Evolutionary conservation across 2,113 vertebrate genomes (phyloP).

Genomic region (Empidonax alnorum): DNA sequence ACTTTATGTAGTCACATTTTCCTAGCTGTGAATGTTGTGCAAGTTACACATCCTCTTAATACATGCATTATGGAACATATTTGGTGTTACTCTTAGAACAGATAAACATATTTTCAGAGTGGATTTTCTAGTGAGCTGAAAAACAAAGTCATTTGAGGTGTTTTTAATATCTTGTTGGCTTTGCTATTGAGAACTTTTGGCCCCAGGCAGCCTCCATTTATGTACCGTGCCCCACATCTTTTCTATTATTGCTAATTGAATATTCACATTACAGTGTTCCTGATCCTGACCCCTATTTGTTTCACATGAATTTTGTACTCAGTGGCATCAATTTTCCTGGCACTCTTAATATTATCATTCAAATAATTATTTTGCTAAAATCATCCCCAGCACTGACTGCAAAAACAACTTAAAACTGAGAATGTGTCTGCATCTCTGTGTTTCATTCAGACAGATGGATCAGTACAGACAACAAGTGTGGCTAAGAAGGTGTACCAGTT

Average conservation of each 20-base stretch:
- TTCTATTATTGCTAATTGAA: constrained; percentile 46
- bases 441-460: background rate
- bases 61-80: constrained; percentile 11
- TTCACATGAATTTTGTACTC: background rate
- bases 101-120: constrained; percentile 45
- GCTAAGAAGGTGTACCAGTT: background rate
- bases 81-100: constrained; percentile 47
- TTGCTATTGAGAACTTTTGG: constrained; percentile 10
- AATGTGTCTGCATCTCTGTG: background rate
- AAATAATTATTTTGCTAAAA: background rate
- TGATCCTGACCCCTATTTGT: constrained; percentile 16
- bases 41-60: constrained; percentile 25
- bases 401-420: background rate
- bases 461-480: background rate
- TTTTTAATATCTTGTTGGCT: constrained; percentile 54
- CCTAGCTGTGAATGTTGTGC: background rate
- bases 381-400: background rate
- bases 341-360: background rate
- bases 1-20: background rate
- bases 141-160: constrained; percentile 45
- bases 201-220: constrained; percentile 45
- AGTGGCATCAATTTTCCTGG: background rate
- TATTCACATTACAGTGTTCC: constrained; percentile 40
- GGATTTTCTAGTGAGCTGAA: constrained; percentile 50
- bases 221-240: background rate